Conservation (phyloP, 2,113 vertebrate genomes). For the Hemiscyllium ocellatum region DNA sequence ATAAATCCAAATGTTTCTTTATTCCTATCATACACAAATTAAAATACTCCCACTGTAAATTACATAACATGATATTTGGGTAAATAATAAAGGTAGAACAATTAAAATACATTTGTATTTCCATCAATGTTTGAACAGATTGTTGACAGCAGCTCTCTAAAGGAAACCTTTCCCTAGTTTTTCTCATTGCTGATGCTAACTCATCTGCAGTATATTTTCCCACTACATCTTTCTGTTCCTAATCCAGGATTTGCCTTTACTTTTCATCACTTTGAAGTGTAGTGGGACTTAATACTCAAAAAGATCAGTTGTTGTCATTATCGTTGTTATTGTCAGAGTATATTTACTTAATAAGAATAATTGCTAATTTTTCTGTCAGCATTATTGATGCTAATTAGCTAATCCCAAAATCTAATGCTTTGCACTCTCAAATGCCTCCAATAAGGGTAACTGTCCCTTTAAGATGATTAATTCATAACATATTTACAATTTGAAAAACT, state of each 20-base stretch:
- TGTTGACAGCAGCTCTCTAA: not conserved
- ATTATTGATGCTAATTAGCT: not conserved
- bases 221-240: not conserved
- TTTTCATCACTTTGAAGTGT: not conserved
- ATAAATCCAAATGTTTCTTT: not conserved
- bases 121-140: not conserved
- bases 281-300: not conserved
- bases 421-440: not conserved
- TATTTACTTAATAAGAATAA: not conserved
- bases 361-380: not conserved
- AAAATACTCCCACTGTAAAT: not conserved
- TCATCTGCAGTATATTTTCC: not conserved
- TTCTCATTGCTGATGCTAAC: not conserved
- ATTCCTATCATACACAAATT: not conserved
- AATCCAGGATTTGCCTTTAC: not conserved
- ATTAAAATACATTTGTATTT: not conserved
- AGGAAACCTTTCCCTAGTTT: not conserved
- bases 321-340: not conserved
- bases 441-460: not conserved
- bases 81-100: not conserved
- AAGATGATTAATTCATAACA: not conserved
- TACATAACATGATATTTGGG: not conserved
- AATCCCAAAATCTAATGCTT: not conserved
- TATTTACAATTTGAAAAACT: conserved; percentile 1
- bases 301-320: not conserved